Conservation (phyloP, 2,797 vertebrate genomes). For the Borostomias antarcticus region DNA sequence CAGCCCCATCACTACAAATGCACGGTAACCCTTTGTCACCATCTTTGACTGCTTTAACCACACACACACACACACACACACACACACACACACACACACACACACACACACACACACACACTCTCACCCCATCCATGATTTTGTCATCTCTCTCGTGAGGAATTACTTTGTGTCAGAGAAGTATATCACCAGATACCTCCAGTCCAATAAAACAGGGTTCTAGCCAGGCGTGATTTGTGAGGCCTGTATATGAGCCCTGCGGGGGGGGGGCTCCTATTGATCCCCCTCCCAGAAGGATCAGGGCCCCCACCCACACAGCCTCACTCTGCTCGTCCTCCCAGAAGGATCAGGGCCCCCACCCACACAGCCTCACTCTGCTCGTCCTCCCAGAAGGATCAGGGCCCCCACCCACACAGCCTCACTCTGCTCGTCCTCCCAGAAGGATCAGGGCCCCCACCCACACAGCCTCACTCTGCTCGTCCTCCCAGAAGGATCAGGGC, state of each 20-base stretch:
- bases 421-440: slow-evolving; percentile 55
- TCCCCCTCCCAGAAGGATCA: slow-evolving; percentile 40
- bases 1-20: too few relatives aligned
- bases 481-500: slow-evolving; percentile 65
- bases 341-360: slow-evolving; percentile 66
- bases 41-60: too few relatives aligned
- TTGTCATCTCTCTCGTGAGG: too few relatives aligned
- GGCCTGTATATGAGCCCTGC: slow-evolving; percentile 45
- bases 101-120: too few relatives aligned
- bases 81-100: too few relatives aligned
- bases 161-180: too few relatives aligned
- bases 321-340: slow-evolving; percentile 61
- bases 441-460: slow-evolving; percentile 57
- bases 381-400: slow-evolving; percentile 65
- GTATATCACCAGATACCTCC: too few relatives aligned
- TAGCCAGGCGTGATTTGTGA: background rate
- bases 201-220: background rate
- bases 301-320: slow-evolving; percentile 60
- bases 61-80: background rate
- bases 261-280: slow-evolving; percentile 69
- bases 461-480: slow-evolving; percentile 58
- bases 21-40: too few relatives aligned
- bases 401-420: too few relatives aligned
- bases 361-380: slow-evolving; percentile 58
- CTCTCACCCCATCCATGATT: too few relatives aligned